Percentiles rank a stretch among this genome's conserved stretches.
phyloP scores from a whole-genome alignment of 2,797 vertebrate species.

The Zalophus californianus region DNA sequence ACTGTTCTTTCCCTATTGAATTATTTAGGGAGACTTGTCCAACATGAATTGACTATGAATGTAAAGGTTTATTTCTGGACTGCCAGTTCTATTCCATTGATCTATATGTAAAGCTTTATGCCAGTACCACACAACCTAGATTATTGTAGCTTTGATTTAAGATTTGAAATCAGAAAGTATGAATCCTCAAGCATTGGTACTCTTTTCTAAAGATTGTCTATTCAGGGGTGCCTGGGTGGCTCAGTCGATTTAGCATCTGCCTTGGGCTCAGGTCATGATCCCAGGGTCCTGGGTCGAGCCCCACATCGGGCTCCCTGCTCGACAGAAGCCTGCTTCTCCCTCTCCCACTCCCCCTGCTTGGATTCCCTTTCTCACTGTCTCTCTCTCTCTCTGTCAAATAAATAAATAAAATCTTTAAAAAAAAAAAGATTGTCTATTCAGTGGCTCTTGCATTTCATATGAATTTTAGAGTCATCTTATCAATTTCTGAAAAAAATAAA shows the following conservation, averaged over 20 bases:
- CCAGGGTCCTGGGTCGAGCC: too few relatives aligned
- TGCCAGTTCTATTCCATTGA: not conserved
- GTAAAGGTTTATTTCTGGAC: not conserved
- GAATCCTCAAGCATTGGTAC: not conserved
- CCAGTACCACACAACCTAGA: not conserved
- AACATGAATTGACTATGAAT: not conserved
- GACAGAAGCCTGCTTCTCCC: too few relatives aligned
- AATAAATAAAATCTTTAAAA: too few relatives aligned
- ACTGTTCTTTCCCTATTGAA: not conserved
- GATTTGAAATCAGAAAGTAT: not conserved
- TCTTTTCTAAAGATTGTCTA: not conserved
- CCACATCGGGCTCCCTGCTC: too few relatives aligned
- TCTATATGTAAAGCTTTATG: not conserved
- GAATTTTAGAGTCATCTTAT: not conserved
- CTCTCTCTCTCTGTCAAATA: too few relatives aligned
- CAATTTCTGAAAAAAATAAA: not conserved
- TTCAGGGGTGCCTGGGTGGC: too few relatives aligned
- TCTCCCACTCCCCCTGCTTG: too few relatives aligned
- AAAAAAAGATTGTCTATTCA: not conserved
- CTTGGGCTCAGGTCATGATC: too few relatives aligned
- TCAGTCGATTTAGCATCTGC: too few relatives aligned
- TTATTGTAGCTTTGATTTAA: not conserved
- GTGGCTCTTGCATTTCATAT: not conserved
- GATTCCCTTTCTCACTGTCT: too few relatives aligned
- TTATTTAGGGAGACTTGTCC: not conserved